A percentile compares a stretch with the other conserved stretches of the same genome.
Evolutionary conservation across 2,888 invertebrate species (phyloP).

Genomic region (Lacanobia wlatinum): DNA sequence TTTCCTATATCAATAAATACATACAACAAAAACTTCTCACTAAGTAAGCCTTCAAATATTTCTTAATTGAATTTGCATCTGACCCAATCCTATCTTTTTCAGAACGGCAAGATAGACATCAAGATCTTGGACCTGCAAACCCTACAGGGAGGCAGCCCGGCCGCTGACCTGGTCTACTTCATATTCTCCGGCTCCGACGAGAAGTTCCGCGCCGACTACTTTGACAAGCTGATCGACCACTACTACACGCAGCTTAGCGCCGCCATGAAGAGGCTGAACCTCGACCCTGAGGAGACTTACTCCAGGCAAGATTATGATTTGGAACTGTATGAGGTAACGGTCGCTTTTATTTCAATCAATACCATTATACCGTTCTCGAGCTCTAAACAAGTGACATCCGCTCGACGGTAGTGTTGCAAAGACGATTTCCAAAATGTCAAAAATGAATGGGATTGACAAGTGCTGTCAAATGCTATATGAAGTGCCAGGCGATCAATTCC

Average conservation of each 20-base stretch:
- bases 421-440: no score
- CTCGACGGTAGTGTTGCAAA: no score
- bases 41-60: no score
- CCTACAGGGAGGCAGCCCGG: slow-evolving; percentile 73
- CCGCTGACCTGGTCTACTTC: slow-evolving; percentile 80
- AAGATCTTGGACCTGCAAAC: slow-evolving; percentile 81
- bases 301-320: slow-evolving; percentile 74
- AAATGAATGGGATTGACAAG: no score
- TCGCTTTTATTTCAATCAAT: no score
- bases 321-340: slow-evolving; percentile 72
- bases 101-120: slow-evolving; percentile 66
- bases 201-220: slow-evolving; percentile 74
- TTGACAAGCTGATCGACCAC: slow-evolving; percentile 65
- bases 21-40: no score
- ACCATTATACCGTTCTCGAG: no score
- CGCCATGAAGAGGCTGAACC: slow-evolving; percentile 68
- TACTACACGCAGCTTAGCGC: slow-evolving; percentile 71
- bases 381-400: no score
- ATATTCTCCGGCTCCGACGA: slow-evolving; percentile 79
- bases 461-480: no score
- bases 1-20: no score
- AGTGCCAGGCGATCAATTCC: no score
- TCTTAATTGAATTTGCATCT: no score
- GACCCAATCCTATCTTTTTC: neutral
- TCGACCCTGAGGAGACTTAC: slow-evolving; percentile 73